Evolutionary conservation across 2,888 invertebrate species (phyloP).

Genomic region (Hypolimnas misippus): DNA sequence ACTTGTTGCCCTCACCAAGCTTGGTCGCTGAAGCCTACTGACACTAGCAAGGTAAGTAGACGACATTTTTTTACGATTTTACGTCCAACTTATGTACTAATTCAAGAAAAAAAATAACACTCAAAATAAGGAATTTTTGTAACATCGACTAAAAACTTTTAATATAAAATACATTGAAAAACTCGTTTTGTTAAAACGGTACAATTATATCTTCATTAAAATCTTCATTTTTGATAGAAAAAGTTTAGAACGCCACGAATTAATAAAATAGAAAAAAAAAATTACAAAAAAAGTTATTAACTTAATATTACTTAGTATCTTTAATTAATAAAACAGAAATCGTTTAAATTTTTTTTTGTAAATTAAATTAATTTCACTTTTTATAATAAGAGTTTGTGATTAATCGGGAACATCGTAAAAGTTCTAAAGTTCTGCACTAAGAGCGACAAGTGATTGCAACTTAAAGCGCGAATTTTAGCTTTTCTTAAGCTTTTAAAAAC

Average conservation of each 20-base stretch:
- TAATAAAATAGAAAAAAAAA: not conserved
- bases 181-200: too few relatives aligned
- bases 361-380: not conserved
- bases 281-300: not conserved
- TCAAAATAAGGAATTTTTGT: too few relatives aligned
- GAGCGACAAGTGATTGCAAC: not conserved
- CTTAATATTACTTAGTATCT: too few relatives aligned
- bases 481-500: not conserved
- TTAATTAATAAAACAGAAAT: too few relatives aligned
- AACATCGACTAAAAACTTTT: too few relatives aligned
- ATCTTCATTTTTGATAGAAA: too few relatives aligned
- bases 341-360: too few relatives aligned
- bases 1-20: slow-evolving; percentile 73
- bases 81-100: not conserved
- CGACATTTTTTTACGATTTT: not conserved
- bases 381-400: not conserved
- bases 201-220: too few relatives aligned
- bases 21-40: slow-evolving; percentile 52
- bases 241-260: not conserved
- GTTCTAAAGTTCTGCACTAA: slow-evolving; percentile 19
- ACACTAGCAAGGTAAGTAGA: slow-evolving; percentile 67
- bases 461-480: slow-evolving; percentile 1
- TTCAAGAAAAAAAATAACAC: too few relatives aligned
- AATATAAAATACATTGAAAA: too few relatives aligned
- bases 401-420: slow-evolving; percentile 14